Evolutionary conservation across 1,140 invertebrate genomes (phyloP), one percentile per base, ranked within the genome.

Genomic region (Pteromalus puparum): DNA sequence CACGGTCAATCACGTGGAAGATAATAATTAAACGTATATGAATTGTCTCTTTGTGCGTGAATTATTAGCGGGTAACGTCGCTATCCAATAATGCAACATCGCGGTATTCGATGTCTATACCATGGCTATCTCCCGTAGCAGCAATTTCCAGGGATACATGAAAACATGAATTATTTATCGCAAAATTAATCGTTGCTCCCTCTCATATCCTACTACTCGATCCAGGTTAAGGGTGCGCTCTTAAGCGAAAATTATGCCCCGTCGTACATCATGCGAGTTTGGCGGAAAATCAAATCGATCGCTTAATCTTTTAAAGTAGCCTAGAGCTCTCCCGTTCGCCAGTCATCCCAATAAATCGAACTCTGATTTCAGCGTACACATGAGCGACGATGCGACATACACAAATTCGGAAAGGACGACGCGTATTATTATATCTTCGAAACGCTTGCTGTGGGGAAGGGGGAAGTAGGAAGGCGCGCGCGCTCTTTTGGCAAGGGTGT

Each of bases 401-500:
- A 81, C 46, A 48, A 81, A 61, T 82, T 82, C 2, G 46, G n/a
- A 34, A 74, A 74, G 53, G 53, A 82, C 13, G 70, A 73, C 61
- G 24, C 42, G 13, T 21, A 81, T 72, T 81, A 72, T 80, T 81
- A 80, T 72, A 30, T 30, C n/a, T 34, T 78, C n/a, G 24, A 65
- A 21, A 78, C 48, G 53, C 53, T 61, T 9, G 67, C n/a, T 13
- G 7, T 5, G n/a, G 7, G n/a, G 65, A 13, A 15, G 13, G 3
- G 70, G n/a, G 70, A n/a, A 61, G 46, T 2, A 10, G 48, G 68
- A 26, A 61, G 1, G 68, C 68, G 34, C 28, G 70, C 70, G 48
- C 65, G 10, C 73, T 42, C 68, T 72, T 81, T 82, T 82, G 70
- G 80, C 87, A 84, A 84, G 82, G 84, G 83, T 87, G 48, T 82